These are phyloP conservation scores for Pseudomugil gertrudae DNA, from an alignment of 2,797 vertebrate genomes.

Conservation along the genomic window DNA sequence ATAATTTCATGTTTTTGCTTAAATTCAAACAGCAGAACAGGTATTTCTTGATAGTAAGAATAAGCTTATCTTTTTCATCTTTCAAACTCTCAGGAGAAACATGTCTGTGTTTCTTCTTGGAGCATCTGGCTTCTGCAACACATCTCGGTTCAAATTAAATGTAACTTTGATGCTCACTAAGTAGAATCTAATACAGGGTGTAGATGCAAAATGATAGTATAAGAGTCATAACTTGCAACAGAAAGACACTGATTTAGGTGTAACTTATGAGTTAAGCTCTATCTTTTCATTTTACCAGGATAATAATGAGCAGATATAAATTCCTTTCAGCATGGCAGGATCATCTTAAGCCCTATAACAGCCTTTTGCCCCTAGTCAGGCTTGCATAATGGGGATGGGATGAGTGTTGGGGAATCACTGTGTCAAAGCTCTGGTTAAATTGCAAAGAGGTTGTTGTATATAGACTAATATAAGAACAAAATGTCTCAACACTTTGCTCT, in stretches of 20 bases:
- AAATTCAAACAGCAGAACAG: conserved; percentile 28
- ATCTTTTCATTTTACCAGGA: conserved; percentile 13
- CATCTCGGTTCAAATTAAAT: conserved; percentile 49
- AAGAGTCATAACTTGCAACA: background rate
- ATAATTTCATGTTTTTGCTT: conserved; percentile 14
- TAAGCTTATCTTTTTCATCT: conserved; percentile 38
- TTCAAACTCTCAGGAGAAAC: conserved; percentile 49
- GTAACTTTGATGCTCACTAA: conserved; percentile 41
- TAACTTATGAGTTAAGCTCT: conserved; percentile 16
- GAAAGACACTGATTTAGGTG: conserved; percentile 14
- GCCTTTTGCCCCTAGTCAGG: conserved; percentile 41
- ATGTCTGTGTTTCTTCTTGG: conserved; percentile 51
- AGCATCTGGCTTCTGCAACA: conserved; percentile 63
- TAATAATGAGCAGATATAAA: conserved; percentile 47
- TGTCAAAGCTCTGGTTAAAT: background rate
- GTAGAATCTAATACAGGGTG: conserved; percentile 34
- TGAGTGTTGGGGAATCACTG: conserved; percentile 36
- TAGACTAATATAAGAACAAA: conserved; percentile 1
- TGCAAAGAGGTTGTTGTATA: background rate
- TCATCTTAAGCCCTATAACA: conserved; percentile 27
- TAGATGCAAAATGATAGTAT: conserved; percentile 27
- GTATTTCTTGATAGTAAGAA: conserved; percentile 39
- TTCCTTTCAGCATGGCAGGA: conserved; percentile 36
- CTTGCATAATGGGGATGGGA: conserved; percentile 48
- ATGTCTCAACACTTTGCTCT: conserved; percentile 6